Base-by-base conservation (phyloP, 2,113 vertebrate genomes). In the Phainopepla nitens region DNA sequence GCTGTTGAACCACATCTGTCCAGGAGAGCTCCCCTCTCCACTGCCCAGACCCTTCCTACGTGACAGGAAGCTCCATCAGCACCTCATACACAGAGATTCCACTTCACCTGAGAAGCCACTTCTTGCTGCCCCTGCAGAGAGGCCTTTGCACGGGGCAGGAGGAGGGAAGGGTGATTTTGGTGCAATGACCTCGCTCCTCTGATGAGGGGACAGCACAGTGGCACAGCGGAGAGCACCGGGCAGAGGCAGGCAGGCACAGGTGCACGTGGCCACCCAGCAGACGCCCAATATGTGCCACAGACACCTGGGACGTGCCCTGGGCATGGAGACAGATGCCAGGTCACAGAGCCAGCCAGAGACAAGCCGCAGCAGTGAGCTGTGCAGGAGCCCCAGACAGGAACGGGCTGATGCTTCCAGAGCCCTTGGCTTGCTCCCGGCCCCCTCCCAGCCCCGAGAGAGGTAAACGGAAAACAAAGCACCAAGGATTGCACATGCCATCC, bases 1-100 rank as follows among this genome's bases (percentile, higher is more conserved):
- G 51, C 4, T 0, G 0, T 17, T 4, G 23, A 78, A 15, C 33
- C 0, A 0, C 5, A 18, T 11, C 57, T 58, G 57, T 22, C 28
- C 44, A 13, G 33, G 69, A 15, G 2, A 72, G 25, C 44, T 42
- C 50, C 17, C 23, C 29, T 35, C 1, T 2, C 17, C 56, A 2
- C 6, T 11, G 14, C 22, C 3, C 11, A 68, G 65, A 86, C 4
- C 23, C 14, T 42, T 2, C 3, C 49, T 14, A 1, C 0, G 0
- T 19, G 47, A 51, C 77, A 33, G 53, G 41, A 93, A 19, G 21
- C 57, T 64, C 62, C 75, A 41, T 9, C 47, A 29, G 35, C 39
- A 28, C 29, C 42, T 9, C 15, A 1, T 1, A 18, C 18, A 13
- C 61, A 12, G 11, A 16, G 35, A 20, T 8, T 11, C 15, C 58